Evolutionary conservation across 1,140 invertebrate species (phyloP).

Genomic region (Brachionus plicatilis): DNA sequence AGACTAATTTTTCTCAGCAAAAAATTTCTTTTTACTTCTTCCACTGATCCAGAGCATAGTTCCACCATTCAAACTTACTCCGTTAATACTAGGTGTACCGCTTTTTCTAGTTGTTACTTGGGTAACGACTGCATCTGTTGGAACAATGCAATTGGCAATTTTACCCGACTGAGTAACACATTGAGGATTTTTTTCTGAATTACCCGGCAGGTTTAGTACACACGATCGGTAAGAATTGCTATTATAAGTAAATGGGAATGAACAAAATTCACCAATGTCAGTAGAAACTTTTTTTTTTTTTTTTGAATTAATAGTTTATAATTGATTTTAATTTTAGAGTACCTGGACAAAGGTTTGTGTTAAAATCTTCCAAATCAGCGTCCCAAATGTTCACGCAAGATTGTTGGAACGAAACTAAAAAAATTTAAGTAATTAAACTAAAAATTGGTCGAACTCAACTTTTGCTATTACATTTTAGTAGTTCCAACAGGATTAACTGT

Average conservation of each 20-base stretch:
- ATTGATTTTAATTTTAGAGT: background rate
- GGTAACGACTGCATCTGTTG: background rate
- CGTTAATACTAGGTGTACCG: background rate
- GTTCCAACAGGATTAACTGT: background rate
- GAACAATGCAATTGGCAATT: background rate
- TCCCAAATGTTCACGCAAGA: background rate
- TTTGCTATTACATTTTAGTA: background rate
- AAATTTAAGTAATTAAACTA: background rate
- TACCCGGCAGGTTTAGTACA: background rate
- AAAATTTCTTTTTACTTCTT: background rate
- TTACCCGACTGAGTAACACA: background rate
- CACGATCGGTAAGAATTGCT: background rate
- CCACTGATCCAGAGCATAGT: background rate
- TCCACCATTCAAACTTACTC: constrained; percentile 13
- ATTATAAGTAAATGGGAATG: constrained; percentile 23
- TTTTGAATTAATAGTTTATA: too few species aligned
- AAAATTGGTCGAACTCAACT: background rate
- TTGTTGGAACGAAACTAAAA: background rate
- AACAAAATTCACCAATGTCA: background rate
- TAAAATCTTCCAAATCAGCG: background rate
- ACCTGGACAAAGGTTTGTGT: background rate
- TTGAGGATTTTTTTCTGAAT: background rate
- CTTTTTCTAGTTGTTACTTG: background rate
- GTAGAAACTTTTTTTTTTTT: background rate
- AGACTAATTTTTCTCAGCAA: background rate